Base-by-base conservation (phyloP, 1,140 invertebrate species). In the Conus betulinus region DNA sequence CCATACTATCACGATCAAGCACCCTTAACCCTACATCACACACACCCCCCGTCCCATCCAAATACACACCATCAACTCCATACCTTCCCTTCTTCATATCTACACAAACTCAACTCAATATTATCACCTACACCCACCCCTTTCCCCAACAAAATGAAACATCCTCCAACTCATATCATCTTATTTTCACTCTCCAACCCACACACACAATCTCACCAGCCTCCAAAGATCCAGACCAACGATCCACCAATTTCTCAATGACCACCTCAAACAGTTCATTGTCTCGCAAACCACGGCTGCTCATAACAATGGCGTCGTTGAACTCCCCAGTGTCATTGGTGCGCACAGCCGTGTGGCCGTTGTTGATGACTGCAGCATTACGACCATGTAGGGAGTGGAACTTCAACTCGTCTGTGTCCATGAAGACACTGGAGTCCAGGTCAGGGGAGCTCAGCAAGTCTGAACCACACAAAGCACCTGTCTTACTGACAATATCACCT, bases 271-370 rank as follows among this genome's bases (percentile, higher is more conserved):
- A 99, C 94, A 99, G 96, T 95, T 99, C 98, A 25, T 97, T 97
- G 92, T 98, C 98, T 25, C 97, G 96, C 53, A 99, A 94, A 0
- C 98, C 97, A 82, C 98, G 96, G 95, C 97, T 98, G 85, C 97
- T 98, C 91, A 99, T 98, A 4, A 99, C 97, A 89, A 99, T 98
- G 0, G 98, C 98, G 94, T 99, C 98, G 95, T 99, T 99, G 94
- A 99, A 99, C 96, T 99, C 98, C 2, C 97, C 97, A 85, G 98
- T 96, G 17, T 98, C 97, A 89, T 98, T 97, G 53, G 98, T 94
- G 85, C 98, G 96, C 52, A 97, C 97, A 0, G 98, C 98, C 3
- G 98, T 98, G 85, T 98, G 94, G 1, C 98, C 98, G 90, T 97
- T 97, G 93, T 98, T 98, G 17, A 97, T 97, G n/a, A 99, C 97